Evolutionary conservation across 2,113 vertebrate genomes (phyloP).

Genomic region (Carettochelys insculpta): DNA sequence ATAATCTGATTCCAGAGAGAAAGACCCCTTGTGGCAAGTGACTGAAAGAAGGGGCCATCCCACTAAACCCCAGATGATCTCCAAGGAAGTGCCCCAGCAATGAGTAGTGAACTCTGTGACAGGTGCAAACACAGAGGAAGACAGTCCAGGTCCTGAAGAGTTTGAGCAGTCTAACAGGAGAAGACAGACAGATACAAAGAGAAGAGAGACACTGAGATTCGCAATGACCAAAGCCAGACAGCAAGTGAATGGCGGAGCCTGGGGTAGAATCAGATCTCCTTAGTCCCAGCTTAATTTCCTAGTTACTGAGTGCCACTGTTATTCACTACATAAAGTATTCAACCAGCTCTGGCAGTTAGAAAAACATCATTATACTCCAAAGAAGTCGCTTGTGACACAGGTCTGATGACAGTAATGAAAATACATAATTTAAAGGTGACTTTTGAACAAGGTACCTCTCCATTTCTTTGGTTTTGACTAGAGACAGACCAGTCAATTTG

Average conservation of each 20-base stretch:
- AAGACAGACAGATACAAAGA: background rate
- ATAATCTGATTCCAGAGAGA: background rate
- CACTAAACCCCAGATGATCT: background rate
- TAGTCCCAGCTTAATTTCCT: background rate
- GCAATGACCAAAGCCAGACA: background rate
- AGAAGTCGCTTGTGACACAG: background rate
- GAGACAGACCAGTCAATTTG: background rate
- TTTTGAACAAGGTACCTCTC: background rate
- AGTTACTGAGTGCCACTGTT: background rate
- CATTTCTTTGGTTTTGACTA: background rate
- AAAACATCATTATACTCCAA: background rate
- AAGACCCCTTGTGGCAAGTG: background rate
- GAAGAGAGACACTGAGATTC: background rate
- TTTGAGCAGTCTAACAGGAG: background rate
- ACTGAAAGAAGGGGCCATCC: background rate
- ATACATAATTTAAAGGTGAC: background rate
- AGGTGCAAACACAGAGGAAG: background rate
- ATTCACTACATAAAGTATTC: background rate
- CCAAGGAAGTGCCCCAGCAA: background rate
- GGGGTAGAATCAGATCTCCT: background rate
- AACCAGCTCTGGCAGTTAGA: background rate
- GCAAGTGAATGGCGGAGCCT: background rate
- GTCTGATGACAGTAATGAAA: background rate
- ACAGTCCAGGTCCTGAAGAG: background rate
- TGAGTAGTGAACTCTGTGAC: background rate